These are phyloP conservation scores for Prunella himalayana DNA, from an alignment of 2,113 vertebrate genomes.

Conservation along the genomic window DNA sequence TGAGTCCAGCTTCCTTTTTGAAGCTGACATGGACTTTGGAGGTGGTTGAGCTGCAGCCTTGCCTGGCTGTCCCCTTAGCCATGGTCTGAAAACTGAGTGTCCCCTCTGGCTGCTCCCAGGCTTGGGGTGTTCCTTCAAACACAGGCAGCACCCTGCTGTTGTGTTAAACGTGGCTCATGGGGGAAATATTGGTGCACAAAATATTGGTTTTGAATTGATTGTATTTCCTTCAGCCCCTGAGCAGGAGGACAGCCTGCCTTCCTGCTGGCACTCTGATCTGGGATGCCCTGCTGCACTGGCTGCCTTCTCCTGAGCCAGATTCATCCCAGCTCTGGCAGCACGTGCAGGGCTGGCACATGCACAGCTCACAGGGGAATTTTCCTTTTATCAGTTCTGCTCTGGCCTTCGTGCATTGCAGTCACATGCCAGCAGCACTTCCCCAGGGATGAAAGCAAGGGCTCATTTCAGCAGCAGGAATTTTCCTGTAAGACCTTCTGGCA, in stretches of 20 bases:
- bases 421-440: not conserved
- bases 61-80: not conserved
- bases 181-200: not conserved
- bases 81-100: not conserved
- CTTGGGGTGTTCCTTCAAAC: not conserved
- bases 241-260: not conserved
- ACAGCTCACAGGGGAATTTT: not conserved
- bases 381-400: not conserved
- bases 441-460: not conserved
- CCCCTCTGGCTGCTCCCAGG: not conserved
- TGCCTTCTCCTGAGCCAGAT: not conserved
- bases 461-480: not conserved
- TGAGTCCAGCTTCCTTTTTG: not conserved
- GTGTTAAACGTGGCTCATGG: accelerated
- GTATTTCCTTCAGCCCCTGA: not conserved
- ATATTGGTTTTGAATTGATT: not conserved
- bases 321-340: not conserved
- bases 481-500: not conserved
- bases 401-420: not conserved
- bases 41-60: not conserved
- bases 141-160: not conserved
- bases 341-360: not conserved
- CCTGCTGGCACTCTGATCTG: not conserved
- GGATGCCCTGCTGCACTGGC: not conserved
- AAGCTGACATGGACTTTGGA: not conserved